These are phyloP conservation scores for Glossophaga mutica DNA, from an alignment of 2,797 vertebrate genomes.

Conservation along the genomic window DNA sequence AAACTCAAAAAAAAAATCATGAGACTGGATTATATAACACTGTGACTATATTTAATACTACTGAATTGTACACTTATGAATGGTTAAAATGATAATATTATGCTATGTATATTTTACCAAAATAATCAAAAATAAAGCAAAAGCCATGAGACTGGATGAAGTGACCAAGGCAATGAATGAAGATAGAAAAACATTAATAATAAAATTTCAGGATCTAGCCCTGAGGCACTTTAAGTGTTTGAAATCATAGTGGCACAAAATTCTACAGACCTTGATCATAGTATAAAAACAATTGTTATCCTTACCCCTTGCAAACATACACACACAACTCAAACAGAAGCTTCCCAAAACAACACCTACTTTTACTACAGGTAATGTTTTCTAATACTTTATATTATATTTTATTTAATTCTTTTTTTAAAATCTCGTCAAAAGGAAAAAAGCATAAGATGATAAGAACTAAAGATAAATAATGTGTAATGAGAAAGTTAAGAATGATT, in stretches of 20 bases:
- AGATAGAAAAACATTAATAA: neutral
- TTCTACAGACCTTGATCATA: neutral
- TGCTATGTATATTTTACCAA: neutral
- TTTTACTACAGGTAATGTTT: neutral
- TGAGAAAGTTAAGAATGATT: neutral
- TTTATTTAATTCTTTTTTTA: neutral
- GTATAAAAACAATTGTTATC: neutral
- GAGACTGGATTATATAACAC: neutral
- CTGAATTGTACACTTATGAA: neutral
- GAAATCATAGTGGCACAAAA: neutral
- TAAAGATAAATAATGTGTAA: neutral
- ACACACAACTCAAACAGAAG: neutral
- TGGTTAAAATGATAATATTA: neutral
- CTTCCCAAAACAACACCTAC: neutral
- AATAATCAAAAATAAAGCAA: neutral
- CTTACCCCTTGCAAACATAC: neutral
- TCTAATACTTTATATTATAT: neutral
- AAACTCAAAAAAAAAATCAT: no score
- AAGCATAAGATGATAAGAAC: neutral
- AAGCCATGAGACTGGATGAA: neutral
- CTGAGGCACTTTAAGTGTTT: neutral
- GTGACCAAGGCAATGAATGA: neutral
- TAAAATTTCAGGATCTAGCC: neutral
- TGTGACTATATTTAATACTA: neutral
- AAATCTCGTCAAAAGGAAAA: neutral